Conservation (phyloP, 2,888 invertebrate species). For the Orthosia gracilis region DNA sequence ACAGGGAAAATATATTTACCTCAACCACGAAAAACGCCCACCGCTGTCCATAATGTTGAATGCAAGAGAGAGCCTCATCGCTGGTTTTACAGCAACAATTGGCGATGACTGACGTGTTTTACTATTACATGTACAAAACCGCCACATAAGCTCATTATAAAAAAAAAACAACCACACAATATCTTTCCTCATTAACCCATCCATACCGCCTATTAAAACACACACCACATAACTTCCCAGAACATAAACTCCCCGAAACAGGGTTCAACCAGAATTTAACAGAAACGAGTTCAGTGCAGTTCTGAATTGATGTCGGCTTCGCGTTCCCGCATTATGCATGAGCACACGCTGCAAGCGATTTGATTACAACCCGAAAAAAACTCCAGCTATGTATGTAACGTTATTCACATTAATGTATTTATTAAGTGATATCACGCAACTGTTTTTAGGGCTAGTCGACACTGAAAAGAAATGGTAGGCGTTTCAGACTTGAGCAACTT, state of each 20-base stretch:
- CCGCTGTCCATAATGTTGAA: not conserved
- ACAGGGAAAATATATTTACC: no score
- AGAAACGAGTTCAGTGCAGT: slow-evolving; percentile 57
- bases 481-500: not conserved
- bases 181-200: not conserved
- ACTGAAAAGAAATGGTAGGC: not conserved
- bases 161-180: not conserved
- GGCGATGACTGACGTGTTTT: not conserved
- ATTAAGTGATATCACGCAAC: slow-evolving; percentile 81
- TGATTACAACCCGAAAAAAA: slow-evolving; percentile 74
- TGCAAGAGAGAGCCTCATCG: not conserved
- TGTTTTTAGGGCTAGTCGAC: slow-evolving; percentile 47
- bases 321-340: slow-evolving; percentile 75
- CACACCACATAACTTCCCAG: not conserved
- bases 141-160: not conserved
- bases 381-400: slow-evolving; percentile 70
- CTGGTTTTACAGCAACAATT: not conserved
- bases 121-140: not conserved
- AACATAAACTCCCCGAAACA: slow-evolving; percentile 31
- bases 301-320: slow-evolving; percentile 73
- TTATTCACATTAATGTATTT: slow-evolving; percentile 80
- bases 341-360: slow-evolving; percentile 71
- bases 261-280: slow-evolving; percentile 37
- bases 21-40: no score
- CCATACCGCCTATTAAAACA: slow-evolving; percentile 6